phyloP scores from a whole-genome alignment of 2,888 invertebrate species.

The Torymus aiolomorphi region DNA sequence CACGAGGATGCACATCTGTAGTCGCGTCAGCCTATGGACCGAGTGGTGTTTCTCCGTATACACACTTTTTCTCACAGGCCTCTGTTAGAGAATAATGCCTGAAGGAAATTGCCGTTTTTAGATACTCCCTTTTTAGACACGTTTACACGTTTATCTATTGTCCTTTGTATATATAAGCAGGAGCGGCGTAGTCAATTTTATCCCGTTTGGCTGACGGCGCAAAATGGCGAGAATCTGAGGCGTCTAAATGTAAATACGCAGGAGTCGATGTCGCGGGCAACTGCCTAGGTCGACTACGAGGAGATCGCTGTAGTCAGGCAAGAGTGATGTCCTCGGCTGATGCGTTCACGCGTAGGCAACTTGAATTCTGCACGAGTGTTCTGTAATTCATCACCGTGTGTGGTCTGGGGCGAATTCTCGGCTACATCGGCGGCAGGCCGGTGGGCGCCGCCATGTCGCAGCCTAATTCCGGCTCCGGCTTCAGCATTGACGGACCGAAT shows the following conservation, averaged over 20 bases:
- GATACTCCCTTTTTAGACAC: constrained; percentile 45
- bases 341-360: constrained; percentile 31
- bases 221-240: not conserved
- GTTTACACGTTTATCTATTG: constrained; percentile 21
- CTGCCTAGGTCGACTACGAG: not conserved
- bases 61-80: constrained; percentile 13
- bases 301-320: not conserved
- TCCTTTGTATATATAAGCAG: constrained; percentile 14
- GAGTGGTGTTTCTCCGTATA: not conserved
- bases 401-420: constrained; percentile 73
- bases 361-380: constrained; percentile 20
- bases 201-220: not conserved
- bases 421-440: constrained; percentile 75
- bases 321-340: constrained; percentile 3
- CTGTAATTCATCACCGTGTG: constrained; percentile 72
- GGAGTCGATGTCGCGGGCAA: not conserved
- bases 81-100: constrained; percentile 11
- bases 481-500: constrained; percentile 64
- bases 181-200: constrained; percentile 27
- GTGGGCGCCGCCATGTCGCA: constrained; percentile 74
- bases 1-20: not conserved
- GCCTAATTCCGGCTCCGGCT: constrained; percentile 63
- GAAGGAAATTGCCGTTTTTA: constrained; percentile 24
- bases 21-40: not conserved
- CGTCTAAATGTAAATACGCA: not conserved